Conservation (phyloP, 2,888 invertebrate species). For the Eristalis tenax region DNA sequence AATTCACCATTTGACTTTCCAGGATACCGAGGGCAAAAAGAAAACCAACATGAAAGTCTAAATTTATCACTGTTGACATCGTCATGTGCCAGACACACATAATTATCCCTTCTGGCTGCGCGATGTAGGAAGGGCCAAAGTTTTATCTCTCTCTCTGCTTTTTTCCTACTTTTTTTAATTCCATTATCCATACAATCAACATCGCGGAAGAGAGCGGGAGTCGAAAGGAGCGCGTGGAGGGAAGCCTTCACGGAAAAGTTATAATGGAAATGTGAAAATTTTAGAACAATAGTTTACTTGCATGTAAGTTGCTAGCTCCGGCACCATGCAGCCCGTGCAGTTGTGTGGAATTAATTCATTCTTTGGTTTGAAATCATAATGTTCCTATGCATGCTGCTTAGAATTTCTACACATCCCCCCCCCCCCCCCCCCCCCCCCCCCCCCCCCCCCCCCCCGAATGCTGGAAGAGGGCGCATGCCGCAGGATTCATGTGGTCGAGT, state of each 20-base stretch:
- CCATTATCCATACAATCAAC: conserved; percentile 61
- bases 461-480: neutral
- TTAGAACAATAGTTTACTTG: conserved; percentile 63
- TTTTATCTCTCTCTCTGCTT: conserved; percentile 43
- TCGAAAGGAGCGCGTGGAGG: neutral
- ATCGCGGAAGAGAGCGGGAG: conserved; percentile 10
- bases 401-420: neutral
- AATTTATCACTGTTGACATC: conserved; percentile 70
- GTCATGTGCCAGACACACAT: conserved; percentile 69
- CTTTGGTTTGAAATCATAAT: conserved; percentile 42
- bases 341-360: conserved; percentile 62
- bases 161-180: conserved; percentile 40
- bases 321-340: conserved; percentile 36
- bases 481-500: neutral
- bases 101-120: conserved; percentile 59
- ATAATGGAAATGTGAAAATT: conserved; percentile 67
- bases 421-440: no score
- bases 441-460: no score
- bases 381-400: neutral
- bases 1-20: conserved; percentile 58
- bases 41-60: conserved; percentile 40
- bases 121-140: conserved; percentile 24
- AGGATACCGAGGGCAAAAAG: neutral
- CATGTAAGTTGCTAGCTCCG: conserved; percentile 52
- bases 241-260: conserved; percentile 51